A percentile compares a stretch with the other conserved stretches of the same genome.
Conservation (phyloP, 2,113 vertebrate species). For the Lagopus leucura region DNA sequence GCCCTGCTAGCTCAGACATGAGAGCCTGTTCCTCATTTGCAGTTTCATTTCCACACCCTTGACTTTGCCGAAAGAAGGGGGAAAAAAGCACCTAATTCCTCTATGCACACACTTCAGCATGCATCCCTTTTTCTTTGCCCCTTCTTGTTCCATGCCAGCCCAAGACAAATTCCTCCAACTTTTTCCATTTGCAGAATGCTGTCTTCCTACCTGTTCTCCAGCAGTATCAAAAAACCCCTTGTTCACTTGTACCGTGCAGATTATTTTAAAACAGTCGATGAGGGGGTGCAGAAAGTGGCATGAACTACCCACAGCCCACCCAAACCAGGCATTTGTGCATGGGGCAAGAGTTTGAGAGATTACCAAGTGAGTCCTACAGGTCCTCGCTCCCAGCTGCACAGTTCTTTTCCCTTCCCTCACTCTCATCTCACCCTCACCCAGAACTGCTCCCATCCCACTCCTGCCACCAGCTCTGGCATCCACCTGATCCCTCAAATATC, state of each 20-base stretch:
- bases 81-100: not conserved
- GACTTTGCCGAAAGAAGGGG: not conserved
- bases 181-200: not conserved
- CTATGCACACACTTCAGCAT: rapidly evolving
- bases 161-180: not conserved
- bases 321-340: rapidly evolving
- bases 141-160: not conserved
- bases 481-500: not conserved
- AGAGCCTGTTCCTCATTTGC: not conserved
- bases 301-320: not conserved
- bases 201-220: not conserved
- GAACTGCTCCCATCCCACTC: not conserved
- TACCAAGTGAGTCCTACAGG: not conserved
- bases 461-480: not conserved
- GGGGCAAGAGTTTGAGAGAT: not conserved
- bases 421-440: not conserved
- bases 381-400: not conserved
- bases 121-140: not conserved
- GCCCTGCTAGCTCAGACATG: not conserved
- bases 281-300: not conserved
- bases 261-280: not conserved
- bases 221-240: not conserved
- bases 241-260: rapidly evolving
- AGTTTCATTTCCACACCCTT: not conserved
- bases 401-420: not conserved